Percentiles rank a stretch among this genome's conserved stretches.
Evolutionary conservation across 2,888 invertebrate genomes (phyloP).

Genomic region (Tryphoninae sp.): DNA sequence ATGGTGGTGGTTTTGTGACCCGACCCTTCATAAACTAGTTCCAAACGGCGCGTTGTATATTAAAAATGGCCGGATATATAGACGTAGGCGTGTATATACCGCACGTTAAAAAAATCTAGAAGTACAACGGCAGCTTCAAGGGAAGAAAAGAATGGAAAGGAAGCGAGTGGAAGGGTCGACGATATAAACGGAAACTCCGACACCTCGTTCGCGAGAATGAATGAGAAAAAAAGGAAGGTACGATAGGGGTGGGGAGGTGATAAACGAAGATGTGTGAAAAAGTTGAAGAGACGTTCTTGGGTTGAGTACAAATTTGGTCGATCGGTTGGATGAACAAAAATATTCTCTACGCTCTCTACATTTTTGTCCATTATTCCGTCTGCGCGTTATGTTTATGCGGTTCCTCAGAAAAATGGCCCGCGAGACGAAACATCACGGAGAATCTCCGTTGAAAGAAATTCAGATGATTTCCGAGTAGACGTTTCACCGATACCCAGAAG

Average conservation of each 20-base stretch:
- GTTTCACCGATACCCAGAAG: slow-evolving; percentile 61
- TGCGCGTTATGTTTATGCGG: slow-evolving; percentile 16
- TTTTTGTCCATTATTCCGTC: slow-evolving; percentile 1
- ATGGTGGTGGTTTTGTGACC: slow-evolving; percentile 70
- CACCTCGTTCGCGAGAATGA: slow-evolving; percentile 73
- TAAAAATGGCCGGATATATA: slow-evolving; percentile 76
- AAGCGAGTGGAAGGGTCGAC: slow-evolving; percentile 14
- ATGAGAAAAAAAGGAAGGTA: slow-evolving; percentile 53
- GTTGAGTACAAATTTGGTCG: background rate
- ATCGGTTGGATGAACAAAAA: background rate
- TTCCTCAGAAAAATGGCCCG: slow-evolving; percentile 32
- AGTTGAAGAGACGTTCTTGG: background rate
- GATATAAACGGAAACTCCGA: slow-evolving; percentile 58
- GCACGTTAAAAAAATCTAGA: slow-evolving; percentile 78
- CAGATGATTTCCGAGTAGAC: slow-evolving; percentile 63
- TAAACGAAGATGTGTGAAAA: slow-evolving; percentile 1
- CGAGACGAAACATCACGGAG: slow-evolving; percentile 34
- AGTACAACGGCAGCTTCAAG: slow-evolving; percentile 65
- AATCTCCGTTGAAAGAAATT: slow-evolving; percentile 52
- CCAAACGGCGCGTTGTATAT: slow-evolving; percentile 80
- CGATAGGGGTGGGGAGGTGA: background rate
- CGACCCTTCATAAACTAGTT: slow-evolving; percentile 81
- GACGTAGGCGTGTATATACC: slow-evolving; percentile 78
- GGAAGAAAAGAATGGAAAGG: background rate
- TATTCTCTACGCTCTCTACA: background rate